Base-by-base conservation (phyloP, 2,113 vertebrate species). In the Agelaius phoeniceus region DNA sequence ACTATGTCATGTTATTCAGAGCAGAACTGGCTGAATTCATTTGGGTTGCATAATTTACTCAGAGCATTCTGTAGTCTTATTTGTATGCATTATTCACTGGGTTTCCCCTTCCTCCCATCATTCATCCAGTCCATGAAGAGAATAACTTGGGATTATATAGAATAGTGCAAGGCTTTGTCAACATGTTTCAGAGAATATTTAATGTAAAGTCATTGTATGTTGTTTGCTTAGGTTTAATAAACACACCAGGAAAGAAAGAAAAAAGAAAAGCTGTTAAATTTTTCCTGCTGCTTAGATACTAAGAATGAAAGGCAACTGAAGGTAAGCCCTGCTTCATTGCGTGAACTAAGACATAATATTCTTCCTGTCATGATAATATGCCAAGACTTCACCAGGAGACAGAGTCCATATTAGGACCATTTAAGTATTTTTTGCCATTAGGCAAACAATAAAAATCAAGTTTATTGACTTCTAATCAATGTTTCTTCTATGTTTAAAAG, bases 81-180 rank as follows among this genome's bases (percentile, higher is more conserved):
- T 78, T 92, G 18, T 57, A 77, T 91, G 18, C 33, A 77, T 92
- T 95, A 92, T 85, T 94, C 82, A 93, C 52, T 44, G 63, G 26
- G 17, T 55, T 86, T 86, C 54, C 58, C 46, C 33, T 74, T 88
- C 54, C 37, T 88, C 35, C 37, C 23, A 75, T 88, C 24, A 54
- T 89, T 95, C 75, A 84, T 79, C 15, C 43, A 62, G 66, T 67
- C 82, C 58, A 82, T 37, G 27, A 95, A 82, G 17, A 67, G 58
- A 96, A 88, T 88, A 84, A 93, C 89, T 91, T 87, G 37, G 72
- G n/a, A 84, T 93, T 93, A 86, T 58, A 84, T 21, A 89, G 72
- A 77, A 65, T 9, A 84, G 26, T 44, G 41, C 7, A 51, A 86
- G 44, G 28, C 11, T 94, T 92, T 84, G 41, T 90, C 66, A 96